These are phyloP conservation scores for Drosophila peninsularis DNA, from an alignment of 2,888 invertebrate genomes.

Conservation along the genomic window DNA sequence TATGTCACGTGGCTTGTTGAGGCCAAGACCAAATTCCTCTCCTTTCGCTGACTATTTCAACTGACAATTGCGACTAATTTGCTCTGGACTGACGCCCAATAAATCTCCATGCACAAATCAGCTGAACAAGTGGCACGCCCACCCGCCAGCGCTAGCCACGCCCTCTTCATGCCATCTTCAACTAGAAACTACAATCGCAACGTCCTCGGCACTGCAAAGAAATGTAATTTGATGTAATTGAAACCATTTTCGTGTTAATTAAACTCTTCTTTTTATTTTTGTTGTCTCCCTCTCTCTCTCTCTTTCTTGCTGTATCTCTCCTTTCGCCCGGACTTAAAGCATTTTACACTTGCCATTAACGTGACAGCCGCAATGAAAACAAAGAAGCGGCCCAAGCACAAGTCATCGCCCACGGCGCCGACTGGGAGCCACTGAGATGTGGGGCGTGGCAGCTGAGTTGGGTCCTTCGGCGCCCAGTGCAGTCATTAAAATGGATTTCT, in stretches of 20 bases:
- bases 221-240: slow-evolving; percentile 80
- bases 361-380: slow-evolving; percentile 81
- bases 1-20: slow-evolving; percentile 9
- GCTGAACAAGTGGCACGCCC: slow-evolving; percentile 62
- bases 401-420: slow-evolving; percentile 61
- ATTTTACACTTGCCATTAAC: slow-evolving; percentile 81
- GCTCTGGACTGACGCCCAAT: slow-evolving; percentile 76
- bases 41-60: slow-evolving; percentile 49
- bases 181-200: slow-evolving; percentile 65
- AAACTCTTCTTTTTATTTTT: slow-evolving; percentile 71
- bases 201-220: slow-evolving; percentile 63
- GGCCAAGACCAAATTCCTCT: neutral
- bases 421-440: neutral
- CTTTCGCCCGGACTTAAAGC: slow-evolving; percentile 70
- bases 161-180: slow-evolving; percentile 20
- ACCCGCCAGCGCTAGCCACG: neutral
- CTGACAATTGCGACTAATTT: slow-evolving; percentile 80
- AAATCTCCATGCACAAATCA: slow-evolving; percentile 78
- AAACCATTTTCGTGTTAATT: slow-evolving; percentile 81
- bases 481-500: slow-evolving; percentile 81
- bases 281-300: neutral
- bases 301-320: neutral
- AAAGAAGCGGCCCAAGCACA: slow-evolving; percentile 70
- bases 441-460: slow-evolving; percentile 50
- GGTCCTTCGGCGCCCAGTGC: slow-evolving; percentile 57